Conservation (phyloP, 2,888 invertebrate genomes). For the Muschampia plurimacula region DNA sequence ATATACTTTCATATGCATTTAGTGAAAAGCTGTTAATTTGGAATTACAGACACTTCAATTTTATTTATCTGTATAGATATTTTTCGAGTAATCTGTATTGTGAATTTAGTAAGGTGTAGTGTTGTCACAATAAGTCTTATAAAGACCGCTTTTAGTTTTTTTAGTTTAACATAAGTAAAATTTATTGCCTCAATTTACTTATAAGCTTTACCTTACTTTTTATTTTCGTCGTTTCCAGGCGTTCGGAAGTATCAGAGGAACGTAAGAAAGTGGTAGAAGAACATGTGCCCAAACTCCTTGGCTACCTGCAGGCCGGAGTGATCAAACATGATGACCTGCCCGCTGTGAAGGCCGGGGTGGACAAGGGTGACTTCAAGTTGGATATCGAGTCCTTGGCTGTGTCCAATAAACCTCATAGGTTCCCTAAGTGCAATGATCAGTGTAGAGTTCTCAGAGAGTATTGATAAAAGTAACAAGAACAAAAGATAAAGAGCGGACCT, state of each 20-base stretch:
- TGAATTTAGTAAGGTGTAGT: background rate
- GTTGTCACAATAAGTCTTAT: too few relatives aligned
- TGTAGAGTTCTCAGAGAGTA: slow-evolving; percentile 61
- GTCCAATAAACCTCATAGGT: slow-evolving; percentile 44
- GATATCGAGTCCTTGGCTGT: slow-evolving; percentile 52
- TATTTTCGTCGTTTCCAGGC: slow-evolving; percentile 62
- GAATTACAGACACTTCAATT: too few relatives aligned
- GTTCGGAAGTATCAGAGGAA: slow-evolving; percentile 82
- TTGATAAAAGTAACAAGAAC: slow-evolving; percentile 38
- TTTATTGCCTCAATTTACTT: too few relatives aligned
- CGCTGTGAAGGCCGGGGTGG: slow-evolving; percentile 48
- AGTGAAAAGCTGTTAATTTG: too few relatives aligned
- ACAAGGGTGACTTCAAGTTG: slow-evolving; percentile 38
- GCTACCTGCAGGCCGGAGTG: slow-evolving; percentile 85
- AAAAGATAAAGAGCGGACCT: too few relatives aligned
- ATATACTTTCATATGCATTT: too few relatives aligned
- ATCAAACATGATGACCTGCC: slow-evolving; percentile 75
- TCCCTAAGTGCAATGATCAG: slow-evolving; percentile 69
- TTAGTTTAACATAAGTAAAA: too few relatives aligned
- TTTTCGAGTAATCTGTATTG: background rate
- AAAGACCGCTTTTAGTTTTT: too few relatives aligned
- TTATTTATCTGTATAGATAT: too few relatives aligned
- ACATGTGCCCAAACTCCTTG: slow-evolving; percentile 84
- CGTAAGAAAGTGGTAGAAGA: slow-evolving; percentile 82
- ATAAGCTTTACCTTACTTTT: background rate